Percentiles rank a stretch among this genome's conserved stretches.
Conservation (phyloP, 2,888 invertebrate species). For the Anticlea derivata region DNA sequence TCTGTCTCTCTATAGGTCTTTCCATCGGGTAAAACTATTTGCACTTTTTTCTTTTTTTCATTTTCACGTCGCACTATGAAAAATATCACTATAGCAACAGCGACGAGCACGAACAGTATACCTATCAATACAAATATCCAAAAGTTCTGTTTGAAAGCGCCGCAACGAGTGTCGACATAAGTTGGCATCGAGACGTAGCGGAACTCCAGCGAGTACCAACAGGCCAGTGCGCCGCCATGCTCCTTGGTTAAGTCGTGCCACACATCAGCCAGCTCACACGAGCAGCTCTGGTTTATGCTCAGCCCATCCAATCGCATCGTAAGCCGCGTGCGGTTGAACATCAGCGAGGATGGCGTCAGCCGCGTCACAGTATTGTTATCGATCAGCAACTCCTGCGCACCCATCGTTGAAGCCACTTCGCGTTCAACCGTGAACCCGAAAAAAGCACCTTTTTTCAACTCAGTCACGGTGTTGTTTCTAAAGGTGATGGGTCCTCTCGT, state of each 20-base stretch:
- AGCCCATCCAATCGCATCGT: slow-evolving; percentile 83
- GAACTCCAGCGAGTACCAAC: slow-evolving; percentile 70
- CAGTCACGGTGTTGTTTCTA: slow-evolving; percentile 85
- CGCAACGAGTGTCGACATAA: slow-evolving; percentile 69
- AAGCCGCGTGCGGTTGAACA: slow-evolving; percentile 82
- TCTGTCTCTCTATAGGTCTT: slow-evolving; percentile 93
- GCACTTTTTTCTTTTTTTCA: slow-evolving; percentile 84
- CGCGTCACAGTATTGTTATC: slow-evolving; percentile 85
- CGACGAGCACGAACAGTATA: slow-evolving; percentile 70
- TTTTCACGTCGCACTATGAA: slow-evolving; percentile 75
- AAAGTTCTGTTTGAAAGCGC: slow-evolving; percentile 70
- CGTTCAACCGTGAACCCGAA: slow-evolving; percentile 81
- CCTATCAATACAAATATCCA: slow-evolving; percentile 78
- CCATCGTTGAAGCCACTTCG: slow-evolving; percentile 68
- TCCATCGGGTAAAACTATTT: slow-evolving; percentile 91
- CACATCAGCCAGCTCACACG: slow-evolving; percentile 75
- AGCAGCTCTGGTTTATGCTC: slow-evolving; percentile 83
- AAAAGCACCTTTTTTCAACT: slow-evolving; percentile 85
- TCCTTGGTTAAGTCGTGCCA: slow-evolving; percentile 64
- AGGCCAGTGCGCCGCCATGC: slow-evolving; percentile 65
- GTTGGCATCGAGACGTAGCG: slow-evolving; percentile 69
- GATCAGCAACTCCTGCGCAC: slow-evolving; percentile 81
- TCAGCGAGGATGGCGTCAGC: slow-evolving; percentile 83
- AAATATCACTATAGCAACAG: slow-evolving; percentile 74
- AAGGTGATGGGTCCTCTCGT: slow-evolving; percentile 86